Conservation (phyloP, 2,888 invertebrate genomes). For the Scelioninae gen. 1 region DNA sequence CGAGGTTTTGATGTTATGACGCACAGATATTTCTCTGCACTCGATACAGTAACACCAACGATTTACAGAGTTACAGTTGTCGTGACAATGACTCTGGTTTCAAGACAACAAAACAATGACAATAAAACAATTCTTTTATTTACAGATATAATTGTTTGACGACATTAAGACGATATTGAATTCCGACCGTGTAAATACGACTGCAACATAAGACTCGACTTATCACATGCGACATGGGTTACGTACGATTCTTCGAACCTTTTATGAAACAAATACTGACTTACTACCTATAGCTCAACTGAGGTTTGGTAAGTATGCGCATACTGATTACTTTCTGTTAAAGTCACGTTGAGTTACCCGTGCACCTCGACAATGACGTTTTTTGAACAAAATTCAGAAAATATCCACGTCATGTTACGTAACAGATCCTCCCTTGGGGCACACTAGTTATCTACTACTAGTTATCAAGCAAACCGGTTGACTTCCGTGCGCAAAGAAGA, state of each 20-base stretch:
- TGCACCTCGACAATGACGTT: no score
- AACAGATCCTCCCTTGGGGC: no score
- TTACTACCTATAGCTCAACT: conserved; percentile 33
- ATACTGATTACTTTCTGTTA: conserved; percentile 38
- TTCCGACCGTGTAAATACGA: conserved; percentile 44
- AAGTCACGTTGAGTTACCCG: no score
- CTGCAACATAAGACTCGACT: conserved; percentile 56
- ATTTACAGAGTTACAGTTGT: conserved; percentile 48
- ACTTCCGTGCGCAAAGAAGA: no score
- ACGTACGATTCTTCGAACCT: conserved; percentile 42
- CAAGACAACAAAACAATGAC: conserved; percentile 44
- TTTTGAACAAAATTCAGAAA: no score
- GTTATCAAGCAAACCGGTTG: no score
- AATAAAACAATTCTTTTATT: conserved; percentile 65
- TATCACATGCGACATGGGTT: conserved; percentile 57
- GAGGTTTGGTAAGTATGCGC: conserved; percentile 52
- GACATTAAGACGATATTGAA: conserved; percentile 49
- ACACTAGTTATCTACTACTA: no score
- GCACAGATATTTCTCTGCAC: conserved; percentile 38
- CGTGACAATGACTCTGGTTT: conserved; percentile 59
- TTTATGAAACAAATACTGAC: conserved; percentile 51
- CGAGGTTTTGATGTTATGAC: conserved; percentile 29
- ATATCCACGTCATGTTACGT: no score
- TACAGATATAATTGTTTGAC: conserved; percentile 69
- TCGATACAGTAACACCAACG: conserved; percentile 32